Base-by-base conservation (phyloP, 2,797 vertebrate genomes). In the Paramormyrops hopkinsi region DNA sequence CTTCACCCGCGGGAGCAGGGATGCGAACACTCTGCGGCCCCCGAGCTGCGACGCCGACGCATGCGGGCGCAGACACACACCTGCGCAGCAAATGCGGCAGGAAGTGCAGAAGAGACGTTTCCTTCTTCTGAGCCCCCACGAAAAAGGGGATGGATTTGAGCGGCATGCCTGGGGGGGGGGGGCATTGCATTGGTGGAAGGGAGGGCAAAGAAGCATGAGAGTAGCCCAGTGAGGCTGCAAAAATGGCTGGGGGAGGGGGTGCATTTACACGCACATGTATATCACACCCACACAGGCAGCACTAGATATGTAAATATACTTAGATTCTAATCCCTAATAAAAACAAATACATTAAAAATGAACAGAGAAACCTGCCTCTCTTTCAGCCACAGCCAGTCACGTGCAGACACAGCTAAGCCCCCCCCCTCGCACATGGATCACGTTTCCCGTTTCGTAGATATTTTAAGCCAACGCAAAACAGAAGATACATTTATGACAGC, bases 401-500 rank as follows among this genome's bases (percentile, higher is more conserved):
- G 87, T 88, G 59, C 90, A 92, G 48, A 90, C 89, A 89, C 79
- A 90, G 46, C 48, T 50, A 90, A 22, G 19, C 54, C 54, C 19
- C 19, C 50, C n/a, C 6, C 2, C 14, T 1, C 86, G 90, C 88
- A 87, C 87, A 88, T 88, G 86, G 83, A 89, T 91, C 86, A 90
- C 84, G 65, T 90, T 91, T 90, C 88, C 51, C 91, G 91, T 92
- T 91, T 90, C 53, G 56, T 86, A 86, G 91, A 91, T 93, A 93
- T 92, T 94, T 92, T 69, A 76, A 91, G 90, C 84, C 50, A 2
- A 29, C 89, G 83, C 86, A 90, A 91, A 89, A 93, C 93, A 94
- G 91, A 91, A 91, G 90, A 90, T 92, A 91, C 90, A 92, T 93
- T 93, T 92, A 93, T 69, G 51, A 93, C 90, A 51, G 56, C 48